Conservation (phyloP, 2,113 vertebrate genomes). For the Drymodes brunneopygia region DNA sequence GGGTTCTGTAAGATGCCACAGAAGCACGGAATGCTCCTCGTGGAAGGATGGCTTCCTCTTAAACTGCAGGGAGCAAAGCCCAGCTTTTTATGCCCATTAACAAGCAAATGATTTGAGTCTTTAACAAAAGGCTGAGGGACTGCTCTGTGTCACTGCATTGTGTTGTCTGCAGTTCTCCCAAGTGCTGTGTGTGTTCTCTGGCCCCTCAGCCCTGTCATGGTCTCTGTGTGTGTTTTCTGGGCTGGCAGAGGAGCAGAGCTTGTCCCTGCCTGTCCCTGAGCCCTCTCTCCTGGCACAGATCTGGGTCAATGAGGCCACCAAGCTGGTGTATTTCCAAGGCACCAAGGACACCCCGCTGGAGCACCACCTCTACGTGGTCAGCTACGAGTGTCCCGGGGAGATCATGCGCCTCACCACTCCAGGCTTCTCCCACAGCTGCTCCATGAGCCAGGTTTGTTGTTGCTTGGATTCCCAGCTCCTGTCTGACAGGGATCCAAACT, state of each 20-base stretch:
- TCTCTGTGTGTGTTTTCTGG: background rate
- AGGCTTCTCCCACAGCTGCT: constrained; percentile 95
- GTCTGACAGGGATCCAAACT: background rate
- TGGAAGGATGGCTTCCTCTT: background rate
- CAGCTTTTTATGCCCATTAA: background rate
- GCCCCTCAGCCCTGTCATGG: background rate
- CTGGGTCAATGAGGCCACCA: constrained; percentile 92
- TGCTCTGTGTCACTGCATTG: accelerated
- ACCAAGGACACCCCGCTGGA: constrained; percentile 93
- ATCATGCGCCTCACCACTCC: constrained; percentile 88
- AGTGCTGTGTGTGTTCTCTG: background rate
- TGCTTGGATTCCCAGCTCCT: background rate
- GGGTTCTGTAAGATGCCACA: background rate
- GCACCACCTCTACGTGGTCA: constrained; percentile 93
- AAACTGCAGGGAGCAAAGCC: background rate
- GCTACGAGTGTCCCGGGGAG: constrained; percentile 85
- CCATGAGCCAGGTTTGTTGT: constrained; percentile 87
- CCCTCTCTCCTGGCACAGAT: constrained; percentile 73
- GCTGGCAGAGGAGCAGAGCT: background rate
- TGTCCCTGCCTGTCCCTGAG: background rate
- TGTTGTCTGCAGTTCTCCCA: accelerated
- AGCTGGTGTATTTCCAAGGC: constrained; percentile 93
- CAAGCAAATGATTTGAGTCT: background rate
- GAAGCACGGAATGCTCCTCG: background rate
- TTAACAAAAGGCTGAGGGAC: background rate